Conservation (phyloP, 2,888 invertebrate genomes). For the Melipona bicolor region DNA sequence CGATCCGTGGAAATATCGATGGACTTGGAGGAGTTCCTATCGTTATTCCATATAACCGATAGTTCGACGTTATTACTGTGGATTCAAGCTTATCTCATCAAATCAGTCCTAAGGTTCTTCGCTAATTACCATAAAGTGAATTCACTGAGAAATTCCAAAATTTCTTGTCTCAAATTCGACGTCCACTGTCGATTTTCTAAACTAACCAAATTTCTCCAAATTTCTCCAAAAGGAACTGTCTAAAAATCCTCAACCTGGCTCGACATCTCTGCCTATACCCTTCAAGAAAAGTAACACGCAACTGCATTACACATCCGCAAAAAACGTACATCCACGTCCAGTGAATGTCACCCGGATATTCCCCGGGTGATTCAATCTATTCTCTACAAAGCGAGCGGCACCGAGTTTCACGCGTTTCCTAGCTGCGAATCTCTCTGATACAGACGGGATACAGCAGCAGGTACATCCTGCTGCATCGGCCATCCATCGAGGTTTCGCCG, state of each 20-base stretch:
- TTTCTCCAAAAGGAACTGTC: too few species aligned
- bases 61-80: too few species aligned
- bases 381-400: not conserved
- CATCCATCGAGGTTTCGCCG: not conserved
- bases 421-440: not conserved
- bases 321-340: not conserved
- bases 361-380: not conserved
- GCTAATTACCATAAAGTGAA: too few species aligned
- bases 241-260: too few species aligned
- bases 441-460: not conserved
- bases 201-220: too few species aligned
- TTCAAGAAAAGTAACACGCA: too few species aligned
- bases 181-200: too few species aligned
- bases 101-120: too few species aligned
- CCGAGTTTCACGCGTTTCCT: not conserved
- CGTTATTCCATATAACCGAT: not conserved
- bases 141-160: too few species aligned
- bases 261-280: too few species aligned
- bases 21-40: not conserved
- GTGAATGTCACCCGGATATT: not conserved
- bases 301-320: not conserved
- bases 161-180: too few species aligned
- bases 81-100: too few species aligned
- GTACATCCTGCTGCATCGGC: not conserved
- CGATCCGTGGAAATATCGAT: not conserved